phyloP scores from a whole-genome alignment of 2,888 invertebrate species.

The Globia sparganii region DNA sequence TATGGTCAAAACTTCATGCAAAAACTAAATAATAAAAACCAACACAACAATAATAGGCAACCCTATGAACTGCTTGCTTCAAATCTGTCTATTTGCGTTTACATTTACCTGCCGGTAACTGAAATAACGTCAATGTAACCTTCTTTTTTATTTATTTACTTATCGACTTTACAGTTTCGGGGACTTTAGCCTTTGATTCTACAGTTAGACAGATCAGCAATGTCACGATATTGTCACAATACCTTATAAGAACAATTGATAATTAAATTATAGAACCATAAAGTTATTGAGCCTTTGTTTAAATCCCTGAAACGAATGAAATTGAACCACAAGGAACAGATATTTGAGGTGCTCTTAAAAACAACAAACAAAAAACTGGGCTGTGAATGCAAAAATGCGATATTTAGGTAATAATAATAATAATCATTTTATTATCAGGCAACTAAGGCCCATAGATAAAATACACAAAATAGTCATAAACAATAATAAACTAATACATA shows the following conservation, averaged over 20 bases:
- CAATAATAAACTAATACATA: too few species aligned
- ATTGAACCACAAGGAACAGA: too few species aligned
- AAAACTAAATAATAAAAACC: not conserved
- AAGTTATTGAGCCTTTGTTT: not conserved
- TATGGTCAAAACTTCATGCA: not conserved
- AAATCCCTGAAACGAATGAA: not conserved
- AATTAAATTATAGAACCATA: constrained; percentile 40
- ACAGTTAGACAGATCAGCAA: constrained; percentile 43
- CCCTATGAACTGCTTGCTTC: constrained; percentile 32
- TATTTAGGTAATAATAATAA: too few species aligned
- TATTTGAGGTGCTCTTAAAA: not conserved
- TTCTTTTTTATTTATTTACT: constrained; percentile 58
- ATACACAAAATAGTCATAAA: too few species aligned
- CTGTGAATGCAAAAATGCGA: not conserved
- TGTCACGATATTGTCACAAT: constrained; percentile 28
- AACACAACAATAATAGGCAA: too few species aligned
- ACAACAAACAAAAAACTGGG: not conserved
- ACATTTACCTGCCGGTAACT: constrained; percentile 44
- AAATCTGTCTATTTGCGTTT: constrained; percentile 50
- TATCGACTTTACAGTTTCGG: constrained; percentile 47
- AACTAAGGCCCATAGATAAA: too few species aligned
- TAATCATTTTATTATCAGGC: too few species aligned
- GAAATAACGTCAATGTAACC: constrained; percentile 49
- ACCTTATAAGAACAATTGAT: constrained; percentile 25
- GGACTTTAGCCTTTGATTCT: constrained; percentile 59